Conservation (phyloP, 1,140 invertebrate species). For the Drosophila carrolli region DNA sequence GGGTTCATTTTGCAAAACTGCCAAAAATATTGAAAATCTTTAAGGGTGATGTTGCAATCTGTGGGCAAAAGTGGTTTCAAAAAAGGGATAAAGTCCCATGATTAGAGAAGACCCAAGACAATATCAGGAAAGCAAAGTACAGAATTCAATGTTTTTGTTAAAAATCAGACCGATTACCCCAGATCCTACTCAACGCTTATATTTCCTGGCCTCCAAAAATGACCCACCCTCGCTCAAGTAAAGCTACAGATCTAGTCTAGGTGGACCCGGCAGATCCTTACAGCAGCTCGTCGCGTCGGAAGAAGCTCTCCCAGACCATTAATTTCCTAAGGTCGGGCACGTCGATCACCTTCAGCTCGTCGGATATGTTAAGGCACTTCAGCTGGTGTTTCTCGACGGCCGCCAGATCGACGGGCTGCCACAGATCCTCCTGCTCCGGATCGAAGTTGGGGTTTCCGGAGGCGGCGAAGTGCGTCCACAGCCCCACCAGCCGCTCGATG, state of each 20-base stretch:
- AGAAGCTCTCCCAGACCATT: constrained; percentile 85
- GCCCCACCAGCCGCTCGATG: constrained; percentile 80
- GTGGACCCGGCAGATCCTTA: constrained; percentile 28
- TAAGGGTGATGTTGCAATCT: neutral
- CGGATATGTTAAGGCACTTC: constrained; percentile 85
- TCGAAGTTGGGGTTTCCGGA: constrained; percentile 83
- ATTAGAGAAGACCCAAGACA: neutral
- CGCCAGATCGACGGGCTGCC: constrained; percentile 62
- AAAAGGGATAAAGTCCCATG: neutral
- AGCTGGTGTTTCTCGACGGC: constrained; percentile 73
- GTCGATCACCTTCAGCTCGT: constrained; percentile 82
- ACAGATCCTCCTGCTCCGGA: constrained; percentile 69
- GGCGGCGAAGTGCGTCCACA: constrained; percentile 85
- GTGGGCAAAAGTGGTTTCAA: neutral
- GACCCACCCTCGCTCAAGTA: constrained; percentile 18
- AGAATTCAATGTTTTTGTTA: neutral
- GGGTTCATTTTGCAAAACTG: neutral
- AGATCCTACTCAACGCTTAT: neutral
- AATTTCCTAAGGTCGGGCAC: constrained; percentile 85
- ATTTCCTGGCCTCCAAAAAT: neutral
- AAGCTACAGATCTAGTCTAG: constrained; percentile 22
- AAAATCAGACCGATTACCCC: too few species aligned
- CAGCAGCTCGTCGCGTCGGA: constrained; percentile 67
- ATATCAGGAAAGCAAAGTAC: neutral
- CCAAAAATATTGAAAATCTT: neutral